Percentiles rank a stretch among this genome's conserved stretches.
Conservation (phyloP, 1,140 invertebrate species). For the Drosophila leontia region DNA sequence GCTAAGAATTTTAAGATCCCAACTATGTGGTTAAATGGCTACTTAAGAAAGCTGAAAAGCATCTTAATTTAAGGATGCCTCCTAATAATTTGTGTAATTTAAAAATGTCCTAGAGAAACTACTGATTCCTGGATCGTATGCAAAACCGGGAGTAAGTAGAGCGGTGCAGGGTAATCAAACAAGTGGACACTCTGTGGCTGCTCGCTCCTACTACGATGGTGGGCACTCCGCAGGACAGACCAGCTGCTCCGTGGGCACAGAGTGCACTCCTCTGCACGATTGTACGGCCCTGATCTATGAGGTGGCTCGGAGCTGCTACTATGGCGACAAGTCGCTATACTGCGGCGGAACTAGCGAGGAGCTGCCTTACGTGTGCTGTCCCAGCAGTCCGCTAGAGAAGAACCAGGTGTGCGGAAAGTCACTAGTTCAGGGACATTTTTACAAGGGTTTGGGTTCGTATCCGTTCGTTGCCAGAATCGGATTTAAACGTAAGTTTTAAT, state of each 20-base stretch:
- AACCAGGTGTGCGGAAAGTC: conserved; percentile 87
- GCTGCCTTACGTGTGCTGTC: conserved; percentile 83
- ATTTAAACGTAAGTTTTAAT: conserved; percentile 87
- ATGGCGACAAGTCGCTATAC: conserved; percentile 82
- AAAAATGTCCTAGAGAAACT: conserved; percentile 54
- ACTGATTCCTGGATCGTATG: conserved; percentile 40
- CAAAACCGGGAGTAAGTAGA: conserved; percentile 7
- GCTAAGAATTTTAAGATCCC: neutral
- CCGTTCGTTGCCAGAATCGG: conserved; percentile 89
- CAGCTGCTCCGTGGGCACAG: conserved; percentile 74
- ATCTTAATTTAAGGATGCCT: neutral
- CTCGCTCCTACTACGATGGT: conserved; percentile 60
- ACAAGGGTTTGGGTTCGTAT: conserved; percentile 88
- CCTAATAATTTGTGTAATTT: neutral
- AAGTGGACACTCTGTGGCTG: conserved; percentile 51
- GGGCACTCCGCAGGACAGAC: conserved; percentile 21
- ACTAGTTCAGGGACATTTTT: conserved; percentile 87
- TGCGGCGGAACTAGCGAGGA: conserved; percentile 77
- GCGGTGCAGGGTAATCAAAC: conserved; percentile 14
- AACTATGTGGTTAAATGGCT: too few relatives aligned
- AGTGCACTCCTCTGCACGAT: conserved; percentile 81
- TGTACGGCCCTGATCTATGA: conserved; percentile 81
- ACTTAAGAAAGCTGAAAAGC: too few relatives aligned
- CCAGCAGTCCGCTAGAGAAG: conserved; percentile 79
- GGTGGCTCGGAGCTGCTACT: conserved; percentile 81